Conservation (phyloP, 2,888 invertebrate genomes). For the Synanthedon formicaeformis region DNA sequence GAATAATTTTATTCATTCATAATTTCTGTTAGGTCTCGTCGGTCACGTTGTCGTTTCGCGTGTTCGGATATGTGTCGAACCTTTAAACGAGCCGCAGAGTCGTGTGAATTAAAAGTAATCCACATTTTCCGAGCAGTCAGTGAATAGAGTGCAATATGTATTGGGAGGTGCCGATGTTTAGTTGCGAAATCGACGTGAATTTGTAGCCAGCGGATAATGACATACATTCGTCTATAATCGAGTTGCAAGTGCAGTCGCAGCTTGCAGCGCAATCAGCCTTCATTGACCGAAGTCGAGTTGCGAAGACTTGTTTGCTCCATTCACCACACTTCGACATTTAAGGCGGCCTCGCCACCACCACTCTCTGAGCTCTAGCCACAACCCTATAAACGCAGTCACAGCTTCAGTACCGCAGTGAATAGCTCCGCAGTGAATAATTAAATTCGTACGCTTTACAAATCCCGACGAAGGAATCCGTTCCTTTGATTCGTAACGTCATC, state of each 20-base stretch:
- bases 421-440: constrained; percentile 6
- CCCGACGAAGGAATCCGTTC: constrained; percentile 2
- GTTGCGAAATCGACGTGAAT: too few relatives aligned
- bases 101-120: too few relatives aligned
- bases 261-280: constrained; percentile 28
- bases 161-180: too few relatives aligned
- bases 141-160: too few relatives aligned
- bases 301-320: neutral
- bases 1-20: too few relatives aligned
- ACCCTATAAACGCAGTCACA: neutral
- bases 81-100: too few relatives aligned
- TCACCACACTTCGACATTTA: neutral
- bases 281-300: constrained; percentile 17
- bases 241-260: constrained; percentile 3
- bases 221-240: constrained; percentile 7
- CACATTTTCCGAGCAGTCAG: too few relatives aligned
- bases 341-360: neutral
- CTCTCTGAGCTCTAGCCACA: neutral
- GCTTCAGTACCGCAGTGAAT: neutral
- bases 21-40: too few relatives aligned
- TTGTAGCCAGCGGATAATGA: constrained; percentile 2
- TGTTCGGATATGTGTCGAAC: too few relatives aligned
- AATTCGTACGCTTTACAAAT: constrained; percentile 2
- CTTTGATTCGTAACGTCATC: constrained; percentile 13
- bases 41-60: too few relatives aligned